A percentile compares a stretch with the other conserved stretches of the same genome.
Evolutionary conservation across 1,140 invertebrate species (phyloP).

Genomic region (Venustaconcha ellipsiformis): DNA sequence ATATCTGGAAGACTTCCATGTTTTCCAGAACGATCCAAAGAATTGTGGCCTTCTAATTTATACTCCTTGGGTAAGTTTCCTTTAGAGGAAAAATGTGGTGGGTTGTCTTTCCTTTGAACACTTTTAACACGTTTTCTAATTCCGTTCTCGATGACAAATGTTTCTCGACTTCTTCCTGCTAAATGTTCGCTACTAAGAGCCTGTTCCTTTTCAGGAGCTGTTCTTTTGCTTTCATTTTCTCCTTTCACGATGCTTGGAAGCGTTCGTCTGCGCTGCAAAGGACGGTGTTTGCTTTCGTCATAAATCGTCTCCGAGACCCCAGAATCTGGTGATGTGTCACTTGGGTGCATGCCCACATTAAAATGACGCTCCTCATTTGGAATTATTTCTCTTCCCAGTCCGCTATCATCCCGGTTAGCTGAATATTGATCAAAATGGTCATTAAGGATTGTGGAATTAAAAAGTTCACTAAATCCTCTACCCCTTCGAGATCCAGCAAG

Average conservation of each 20-base stretch:
- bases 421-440: conserved; percentile 90
- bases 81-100: conserved; percentile 48
- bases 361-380: conserved; percentile 37
- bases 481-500: conserved; percentile 65
- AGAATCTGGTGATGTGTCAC: conserved; percentile 68
- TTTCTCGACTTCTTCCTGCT: conserved; percentile 59
- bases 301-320: conserved; percentile 67
- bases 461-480: conserved; percentile 62
- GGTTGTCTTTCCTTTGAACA: conserved; percentile 44
- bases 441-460: conserved; percentile 70
- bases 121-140: conserved; percentile 66
- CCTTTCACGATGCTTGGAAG: conserved; percentile 63
- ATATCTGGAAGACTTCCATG: conserved; percentile 87
- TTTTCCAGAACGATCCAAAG: conserved; percentile 31
- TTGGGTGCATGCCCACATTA: conserved; percentile 31
- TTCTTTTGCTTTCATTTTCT: conserved; percentile 18
- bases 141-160: conserved; percentile 69
- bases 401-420: conserved; percentile 74
- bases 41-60: conserved; percentile 87
- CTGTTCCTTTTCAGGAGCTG: conserved; percentile 41
- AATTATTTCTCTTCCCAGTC: conserved; percentile 47
- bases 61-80: conserved; percentile 63
- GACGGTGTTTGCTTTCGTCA: conserved; percentile 51
- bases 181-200: conserved; percentile 64
- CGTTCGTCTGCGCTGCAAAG: conserved; percentile 60